Evolutionary conservation across 2,888 invertebrate genomes (phyloP), one percentile per base, ranked within the genome.

Genomic region (Tenthredo distinguenda): DNA sequence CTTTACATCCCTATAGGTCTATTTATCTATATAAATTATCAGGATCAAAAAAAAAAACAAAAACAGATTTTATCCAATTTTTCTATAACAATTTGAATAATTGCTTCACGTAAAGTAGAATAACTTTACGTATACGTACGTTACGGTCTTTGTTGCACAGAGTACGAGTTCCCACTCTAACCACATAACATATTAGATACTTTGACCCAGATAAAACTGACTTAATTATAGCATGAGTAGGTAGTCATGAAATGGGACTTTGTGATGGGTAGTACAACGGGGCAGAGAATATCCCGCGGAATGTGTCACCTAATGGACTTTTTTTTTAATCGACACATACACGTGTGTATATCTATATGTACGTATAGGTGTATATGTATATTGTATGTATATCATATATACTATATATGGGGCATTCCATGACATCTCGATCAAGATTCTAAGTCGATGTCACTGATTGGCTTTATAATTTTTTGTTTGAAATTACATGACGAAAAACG

Each of bases 121-220:
- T 50, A 50, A 47, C 15, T 47, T 47, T 6, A 50, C 18, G 18
- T 50, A 4, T 6, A 50, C 47, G 4, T 4, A 47, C 47, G 47
- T 47, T 50, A 50, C 50, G 18, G 50, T 50, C 50, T 50, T 50
- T 50, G 50, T 50, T 50, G 50, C 18, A 50, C 50, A 6, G 50
- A 50, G 50, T 18, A n/a, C 50, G 18, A 50, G 50, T 50, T 50
- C 18, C 50, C 50, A 50, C 50, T 62, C n/a, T 62, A 26, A 21
- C 9, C 26, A 62, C 58, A 81, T 37, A 81, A 55, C 34, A 81
- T 81, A 81, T 81, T 62, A 81, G 79, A 81, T 81, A 81, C 79
- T 81, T 81, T 81, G 79, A 81, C 79, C 79, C 79, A 81, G 79
- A 81, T 81, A 81, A 81, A 81, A 81, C 79, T 62, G 79, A 81